Percentiles rank a stretch among this genome's conserved stretches.
Conservation (phyloP, 2,113 vertebrate species). For the Myotis yumanensis region DNA sequence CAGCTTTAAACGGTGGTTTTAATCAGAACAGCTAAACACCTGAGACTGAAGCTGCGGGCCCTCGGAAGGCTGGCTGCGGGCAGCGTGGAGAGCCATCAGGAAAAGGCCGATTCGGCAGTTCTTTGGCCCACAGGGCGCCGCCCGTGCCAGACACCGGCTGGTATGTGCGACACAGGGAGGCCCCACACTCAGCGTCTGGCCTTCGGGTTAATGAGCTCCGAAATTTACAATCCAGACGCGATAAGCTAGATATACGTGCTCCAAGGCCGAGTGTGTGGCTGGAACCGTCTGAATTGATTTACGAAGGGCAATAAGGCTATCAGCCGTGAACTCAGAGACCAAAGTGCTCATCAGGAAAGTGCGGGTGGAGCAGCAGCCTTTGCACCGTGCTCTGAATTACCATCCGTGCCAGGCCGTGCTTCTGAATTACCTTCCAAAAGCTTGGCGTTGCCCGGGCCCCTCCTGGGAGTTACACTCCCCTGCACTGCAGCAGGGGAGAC, state of each 20-base stretch:
- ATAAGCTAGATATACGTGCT: neutral
- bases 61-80: neutral
- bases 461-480: neutral
- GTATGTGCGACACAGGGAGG: neutral
- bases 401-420: accelerated
- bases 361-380: conserved; percentile 32
- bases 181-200: neutral
- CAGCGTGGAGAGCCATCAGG: neutral
- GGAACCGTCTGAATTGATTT: conserved; percentile 58
- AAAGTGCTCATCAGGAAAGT: conserved; percentile 51
- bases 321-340: neutral
- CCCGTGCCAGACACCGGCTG: neutral
- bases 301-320: conserved; percentile 46
- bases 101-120: neutral
- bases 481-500: no score
- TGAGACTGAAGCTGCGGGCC: neutral
- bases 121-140: no score
- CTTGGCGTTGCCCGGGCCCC: neutral
- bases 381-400: no score
- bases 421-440: neutral
- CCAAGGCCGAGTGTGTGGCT: neutral
- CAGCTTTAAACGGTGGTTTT: neutral
- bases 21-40: neutral
- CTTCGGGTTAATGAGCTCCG: neutral
- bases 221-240: neutral